Evolutionary conservation across 2,797 vertebrate genomes (phyloP).

Genomic region (Myiotriccus ornatus): DNA sequence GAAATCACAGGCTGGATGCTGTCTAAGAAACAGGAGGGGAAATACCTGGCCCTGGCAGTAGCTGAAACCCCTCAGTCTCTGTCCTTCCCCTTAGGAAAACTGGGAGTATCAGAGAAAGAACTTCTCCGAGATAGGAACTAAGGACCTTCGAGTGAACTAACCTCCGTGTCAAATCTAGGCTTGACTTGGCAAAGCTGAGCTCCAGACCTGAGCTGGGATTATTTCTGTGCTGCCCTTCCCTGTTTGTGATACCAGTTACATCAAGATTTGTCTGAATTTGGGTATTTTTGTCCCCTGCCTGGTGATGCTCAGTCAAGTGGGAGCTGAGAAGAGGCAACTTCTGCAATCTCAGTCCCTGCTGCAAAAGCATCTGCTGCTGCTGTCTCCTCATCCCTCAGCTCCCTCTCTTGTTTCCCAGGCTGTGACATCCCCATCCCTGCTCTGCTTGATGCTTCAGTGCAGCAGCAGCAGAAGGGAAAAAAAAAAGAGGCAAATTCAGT

Average conservation of each 20-base stretch:
- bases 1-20: background rate
- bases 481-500: background rate
- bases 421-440: background rate
- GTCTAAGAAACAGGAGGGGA: background rate
- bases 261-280: background rate
- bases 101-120: background rate
- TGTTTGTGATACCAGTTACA: accelerated
- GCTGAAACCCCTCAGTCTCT: background rate
- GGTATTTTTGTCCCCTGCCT: background rate
- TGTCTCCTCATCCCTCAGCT: background rate
- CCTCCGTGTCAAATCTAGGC: accelerated
- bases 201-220: background rate
- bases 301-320: background rate
- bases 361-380: background rate
- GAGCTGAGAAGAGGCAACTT: background rate
- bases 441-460: background rate
- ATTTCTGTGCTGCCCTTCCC: background rate
- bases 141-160: background rate
- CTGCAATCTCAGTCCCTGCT: background rate
- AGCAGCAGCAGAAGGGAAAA: background rate
- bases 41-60: background rate
- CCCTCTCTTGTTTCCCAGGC: background rate
- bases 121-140: background rate
- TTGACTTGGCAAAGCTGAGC: background rate
- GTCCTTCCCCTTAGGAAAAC: background rate